These are phyloP conservation scores for Schlechtendalia chinensis DNA, from an alignment of 1,140 invertebrate species.

Conservation along the genomic window DNA sequence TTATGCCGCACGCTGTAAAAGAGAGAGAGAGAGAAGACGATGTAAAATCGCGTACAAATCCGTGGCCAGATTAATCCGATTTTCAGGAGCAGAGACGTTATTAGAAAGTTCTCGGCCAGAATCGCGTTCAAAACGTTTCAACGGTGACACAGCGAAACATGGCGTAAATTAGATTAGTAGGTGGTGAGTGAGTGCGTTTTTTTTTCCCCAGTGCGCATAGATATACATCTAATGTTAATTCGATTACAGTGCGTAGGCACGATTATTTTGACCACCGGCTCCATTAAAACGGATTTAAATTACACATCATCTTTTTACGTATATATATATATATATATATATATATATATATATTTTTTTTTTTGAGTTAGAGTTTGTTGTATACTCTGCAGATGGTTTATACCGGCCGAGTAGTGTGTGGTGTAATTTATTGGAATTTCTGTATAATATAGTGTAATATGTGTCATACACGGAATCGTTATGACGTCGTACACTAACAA, in stretches of 20 bases:
- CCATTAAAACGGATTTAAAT: slow-evolving; percentile 8
- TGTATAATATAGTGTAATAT: background rate
- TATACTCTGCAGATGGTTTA: too few relatives aligned
- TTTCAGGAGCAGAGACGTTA: background rate
- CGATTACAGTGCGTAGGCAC: background rate
- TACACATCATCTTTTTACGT: slow-evolving; percentile 6
- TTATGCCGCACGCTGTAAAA: background rate
- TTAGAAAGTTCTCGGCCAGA: slow-evolving; percentile 1
- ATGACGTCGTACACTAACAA: background rate
- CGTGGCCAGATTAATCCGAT: background rate
- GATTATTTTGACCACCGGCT: slow-evolving; percentile 23
- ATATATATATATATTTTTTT: background rate
- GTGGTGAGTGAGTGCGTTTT: too few relatives aligned
- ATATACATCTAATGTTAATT: slow-evolving; percentile 34
- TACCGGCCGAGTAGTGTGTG: too few relatives aligned
- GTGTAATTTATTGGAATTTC: background rate
- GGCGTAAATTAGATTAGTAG: slow-evolving; percentile 6
- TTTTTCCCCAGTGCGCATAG: too few relatives aligned
- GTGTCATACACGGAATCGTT: too few relatives aligned
- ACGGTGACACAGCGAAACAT: slow-evolving; percentile 19
- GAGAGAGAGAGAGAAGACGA: background rate
- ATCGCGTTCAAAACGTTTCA: slow-evolving; percentile 8
- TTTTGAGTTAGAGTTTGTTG: too few relatives aligned
- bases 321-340: too few relatives aligned
- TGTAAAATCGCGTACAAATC: background rate